Base-by-base conservation (phyloP, 2,113 vertebrate genomes). In the Anarrhichthys ocellatus region DNA sequence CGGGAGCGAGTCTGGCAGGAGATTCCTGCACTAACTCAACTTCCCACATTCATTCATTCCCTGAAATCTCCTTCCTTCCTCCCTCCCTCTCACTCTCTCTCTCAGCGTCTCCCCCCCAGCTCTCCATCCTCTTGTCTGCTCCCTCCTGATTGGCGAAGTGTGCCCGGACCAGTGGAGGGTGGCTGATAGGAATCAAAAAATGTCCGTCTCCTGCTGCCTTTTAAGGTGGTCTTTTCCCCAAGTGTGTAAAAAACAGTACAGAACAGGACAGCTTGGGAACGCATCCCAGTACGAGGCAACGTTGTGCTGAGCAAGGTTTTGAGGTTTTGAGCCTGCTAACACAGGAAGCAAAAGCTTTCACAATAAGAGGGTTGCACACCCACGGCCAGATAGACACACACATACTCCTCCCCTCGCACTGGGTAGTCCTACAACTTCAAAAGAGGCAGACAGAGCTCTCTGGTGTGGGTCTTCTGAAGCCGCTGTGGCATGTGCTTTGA, bases 271-370 rank as follows among this genome's bases (percentile, higher is more conserved):
- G 67, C 62, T 66, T n/a, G 42, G 62, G 72, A 80, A 34, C 24
- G 42, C 76, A 50, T 48, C 65, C 70, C 79, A 61, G 78, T 38
- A 71, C 14, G 9, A 73, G 71, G 62, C 24, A 54, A 9, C 24
- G 52, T 20, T 44, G 22, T 14, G 36, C 58, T 13, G 52, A 54
- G 42, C 18, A 29, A 63, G 73, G 73, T 64, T n/a, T 4, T 34
- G 34, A 34, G 58, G 52, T 66, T 80, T 75, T 64, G 70, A 38
- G n/a, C 70, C 68, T 36, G 56, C 76, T 34, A 42, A 78, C 22
- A 85, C 90, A 87, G 92, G 89, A 91, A 90, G 92, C 73, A 68
- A 76, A 22, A 78, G 58, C 20, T 93, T 93, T 92, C 89, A 82
- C 72, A 87, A 87, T 78, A 66, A 89, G 76, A 76, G 81, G 13